Percentiles rank a stretch among this genome's conserved stretches.
These are phyloP conservation scores for Nemapogon koenigi DNA, from an alignment of 2,888 invertebrate species.

Conservation along the genomic window DNA sequence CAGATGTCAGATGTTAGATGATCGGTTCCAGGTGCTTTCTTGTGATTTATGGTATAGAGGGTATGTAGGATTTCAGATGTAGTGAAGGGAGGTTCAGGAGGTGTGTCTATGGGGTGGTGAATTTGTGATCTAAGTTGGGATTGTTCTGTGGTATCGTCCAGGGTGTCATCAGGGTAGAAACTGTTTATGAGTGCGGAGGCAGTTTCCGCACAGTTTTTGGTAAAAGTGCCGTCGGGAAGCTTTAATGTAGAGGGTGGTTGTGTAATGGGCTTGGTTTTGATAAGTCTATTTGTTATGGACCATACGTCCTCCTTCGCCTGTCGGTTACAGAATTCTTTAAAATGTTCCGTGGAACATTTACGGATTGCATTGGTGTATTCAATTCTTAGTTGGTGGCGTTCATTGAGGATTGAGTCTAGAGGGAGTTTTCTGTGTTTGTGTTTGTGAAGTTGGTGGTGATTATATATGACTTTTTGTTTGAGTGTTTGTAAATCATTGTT, in stretches of 20 bases:
- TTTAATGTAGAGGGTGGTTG: conserved; percentile 1
- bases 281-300: too few relatives aligned
- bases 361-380: background rate
- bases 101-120: too few relatives aligned
- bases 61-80: background rate
- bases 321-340: background rate
- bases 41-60: background rate
- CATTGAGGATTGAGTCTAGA: too few relatives aligned
- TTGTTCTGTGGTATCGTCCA: background rate
- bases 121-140: background rate
- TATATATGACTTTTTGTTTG: background rate
- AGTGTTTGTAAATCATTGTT: background rate
- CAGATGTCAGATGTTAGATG: conserved; percentile 2
- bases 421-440: too few relatives aligned
- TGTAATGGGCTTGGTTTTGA: background rate
- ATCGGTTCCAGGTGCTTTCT: background rate
- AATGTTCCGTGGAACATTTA: background rate
- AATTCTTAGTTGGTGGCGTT: background rate
- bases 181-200: conserved; percentile 1
- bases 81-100: background rate
- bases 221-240: background rate
- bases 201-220: background rate
- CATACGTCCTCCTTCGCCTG: conserved; percentile 1
- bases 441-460: background rate
- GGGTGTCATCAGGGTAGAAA: conserved; percentile 7